Evolutionary conservation across 2,888 invertebrate genomes (phyloP), one percentile per base, ranked within the genome.

Genomic region (Gastrophysa polygoni): DNA sequence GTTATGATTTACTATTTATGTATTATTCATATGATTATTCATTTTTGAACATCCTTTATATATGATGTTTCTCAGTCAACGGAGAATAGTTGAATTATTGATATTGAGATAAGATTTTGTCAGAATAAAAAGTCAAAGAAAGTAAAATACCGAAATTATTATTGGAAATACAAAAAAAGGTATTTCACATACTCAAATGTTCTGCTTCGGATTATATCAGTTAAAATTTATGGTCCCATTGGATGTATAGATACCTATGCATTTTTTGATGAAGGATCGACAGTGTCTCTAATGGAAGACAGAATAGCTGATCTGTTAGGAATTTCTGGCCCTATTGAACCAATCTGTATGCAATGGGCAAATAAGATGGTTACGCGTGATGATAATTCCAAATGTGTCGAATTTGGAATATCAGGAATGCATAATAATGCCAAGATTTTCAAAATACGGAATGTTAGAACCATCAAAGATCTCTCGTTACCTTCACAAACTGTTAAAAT

Each of bases 271-370:
- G 24, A 24, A 24, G 24, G 24, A 24, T 24, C 24, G 7, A 24
- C 24, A 7, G 24, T 32, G 5, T 32, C 29, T 5, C 29, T 32
- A 8, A 32, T 32, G 6, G 46, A 46, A 63, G n/a, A 21, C 10
- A 8, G 10, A 32, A 32, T 32, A 2, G 8, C 29, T 32, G 29
- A 32, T 32, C 29, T 8, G 29, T 32, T 32, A 32, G 29, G 29
- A 32, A 32, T 10, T 7, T 32, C 29, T 32, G 29, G 29, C 6
- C 6, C 6, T 8, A 5, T 8, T 32, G 34, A 55, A 55, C 34
- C 55, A 38, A 20, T 56, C 10, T 60, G 56, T 20, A 47, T 56
- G 24, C 60, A 60, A 48, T 60, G 60, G 60, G 54, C 54, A 20
- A 59, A 59, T 51, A 46, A 34, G 5, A 32, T 32, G 6, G 29